A percentile compares a stretch with the other conserved stretches of the same genome.
These are phyloP conservation scores for Lymantria dispar DNA, from an alignment of 2,888 invertebrate species.

Conservation along the genomic window DNA sequence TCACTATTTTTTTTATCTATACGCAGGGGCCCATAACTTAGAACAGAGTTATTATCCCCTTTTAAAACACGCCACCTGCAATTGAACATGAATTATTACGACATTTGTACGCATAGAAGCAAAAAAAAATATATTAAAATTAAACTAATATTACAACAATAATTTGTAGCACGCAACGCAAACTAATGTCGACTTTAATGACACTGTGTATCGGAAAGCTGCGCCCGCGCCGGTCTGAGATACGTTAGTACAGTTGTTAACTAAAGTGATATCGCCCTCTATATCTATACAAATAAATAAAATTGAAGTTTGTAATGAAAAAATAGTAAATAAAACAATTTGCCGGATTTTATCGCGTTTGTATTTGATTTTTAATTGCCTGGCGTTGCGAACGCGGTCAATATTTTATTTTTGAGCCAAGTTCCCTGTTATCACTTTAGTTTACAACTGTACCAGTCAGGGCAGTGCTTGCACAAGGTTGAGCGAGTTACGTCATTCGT, in stretches of 20 bases:
- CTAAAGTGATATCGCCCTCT: slow-evolving; percentile 17
- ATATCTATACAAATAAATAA: too few species aligned
- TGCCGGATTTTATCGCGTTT: not conserved
- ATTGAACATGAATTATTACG: not conserved
- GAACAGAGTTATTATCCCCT: too few species aligned
- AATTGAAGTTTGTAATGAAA: too few species aligned
- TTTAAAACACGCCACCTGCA: not conserved
- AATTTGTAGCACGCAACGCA: slow-evolving; percentile 14
- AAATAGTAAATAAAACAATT: not conserved
- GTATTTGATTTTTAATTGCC: not conserved
- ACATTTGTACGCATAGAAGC: not conserved
- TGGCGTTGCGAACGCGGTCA: too few species aligned
- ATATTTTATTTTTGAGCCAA: not conserved
- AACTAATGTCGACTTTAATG: slow-evolving; percentile 17
- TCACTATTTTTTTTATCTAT: too few species aligned
- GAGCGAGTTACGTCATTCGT: slow-evolving; percentile 24
- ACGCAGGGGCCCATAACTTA: too few species aligned
- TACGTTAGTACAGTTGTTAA: slow-evolving; percentile 4
- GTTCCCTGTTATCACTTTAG: slow-evolving; percentile 4
- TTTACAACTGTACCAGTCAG: slow-evolving; percentile 17
- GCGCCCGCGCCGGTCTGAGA: slow-evolving; percentile 7
- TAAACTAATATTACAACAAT: slow-evolving; percentile 12
- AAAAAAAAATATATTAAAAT: slow-evolving; percentile 6
- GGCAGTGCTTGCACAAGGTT: slow-evolving; percentile 31
- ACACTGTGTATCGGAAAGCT: slow-evolving; percentile 32